phyloP scores from a whole-genome alignment of 2,888 invertebrate species.

The Phytoseiulus persimilis region DNA sequence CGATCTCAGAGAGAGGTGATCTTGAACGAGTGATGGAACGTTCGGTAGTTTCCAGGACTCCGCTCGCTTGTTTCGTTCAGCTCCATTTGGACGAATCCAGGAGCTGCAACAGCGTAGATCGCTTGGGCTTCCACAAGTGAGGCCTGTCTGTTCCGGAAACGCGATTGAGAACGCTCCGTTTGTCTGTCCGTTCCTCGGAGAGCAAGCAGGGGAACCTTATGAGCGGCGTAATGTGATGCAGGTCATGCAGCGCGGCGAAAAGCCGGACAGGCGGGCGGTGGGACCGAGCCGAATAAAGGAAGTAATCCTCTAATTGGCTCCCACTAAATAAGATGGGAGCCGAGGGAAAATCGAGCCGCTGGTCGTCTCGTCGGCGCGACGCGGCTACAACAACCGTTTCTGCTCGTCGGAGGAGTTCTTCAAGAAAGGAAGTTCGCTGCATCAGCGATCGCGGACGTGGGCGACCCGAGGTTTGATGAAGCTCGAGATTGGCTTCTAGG shows the following conservation, averaged over 20 bases:
- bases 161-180: background rate
- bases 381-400: too few species aligned
- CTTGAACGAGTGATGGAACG: too few species aligned
- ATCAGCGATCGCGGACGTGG: background rate
- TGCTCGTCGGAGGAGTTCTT: background rate
- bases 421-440: background rate
- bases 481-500: background rate
- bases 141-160: background rate
- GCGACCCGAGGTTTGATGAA: background rate
- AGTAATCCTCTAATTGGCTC: constrained; percentile 5
- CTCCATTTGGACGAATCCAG: too few species aligned
- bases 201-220: background rate
- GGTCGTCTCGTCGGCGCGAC: background rate
- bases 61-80: too few species aligned
- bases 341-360: background rate
- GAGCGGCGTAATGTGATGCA: background rate
- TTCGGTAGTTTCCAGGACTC: too few species aligned
- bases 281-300: background rate
- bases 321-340: constrained; percentile 5
- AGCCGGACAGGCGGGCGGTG: background rate
- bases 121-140: background rate
- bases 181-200: background rate
- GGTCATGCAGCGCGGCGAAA: background rate
- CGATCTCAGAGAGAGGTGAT: too few species aligned
- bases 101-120: too few species aligned